These are phyloP conservation scores for Solenopsis invicta DNA, from an alignment of 1,140 invertebrate genomes.

Conservation along the genomic window DNA sequence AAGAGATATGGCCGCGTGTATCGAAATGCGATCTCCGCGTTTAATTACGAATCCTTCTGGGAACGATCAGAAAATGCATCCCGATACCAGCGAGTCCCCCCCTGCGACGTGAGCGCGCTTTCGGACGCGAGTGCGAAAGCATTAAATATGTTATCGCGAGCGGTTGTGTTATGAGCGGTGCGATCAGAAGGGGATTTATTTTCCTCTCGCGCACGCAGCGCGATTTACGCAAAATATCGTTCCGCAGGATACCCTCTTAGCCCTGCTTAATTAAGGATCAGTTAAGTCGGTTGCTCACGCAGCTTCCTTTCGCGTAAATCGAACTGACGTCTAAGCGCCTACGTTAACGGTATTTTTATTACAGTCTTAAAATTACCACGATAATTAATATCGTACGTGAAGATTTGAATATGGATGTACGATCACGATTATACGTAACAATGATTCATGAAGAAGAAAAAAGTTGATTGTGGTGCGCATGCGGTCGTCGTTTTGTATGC, in stretches of 20 bases:
- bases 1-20: slow-evolving; percentile 72
- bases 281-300: not conserved
- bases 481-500: not conserved
- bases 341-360: not conserved
- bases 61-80: slow-evolving; percentile 72
- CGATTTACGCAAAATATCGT: slow-evolving; percentile 9
- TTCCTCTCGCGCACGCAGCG: not conserved
- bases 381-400: slow-evolving; percentile 22
- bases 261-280: slow-evolving; percentile 11
- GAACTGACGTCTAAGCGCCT: not conserved
- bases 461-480: not conserved
- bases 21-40: slow-evolving; percentile 77
- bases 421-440: not conserved
- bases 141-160: slow-evolving; percentile 27
- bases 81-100: slow-evolving; percentile 22
- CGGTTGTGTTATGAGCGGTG: slow-evolving; percentile 13
- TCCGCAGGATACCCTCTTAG: too few relatives aligned
- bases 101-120: not conserved
- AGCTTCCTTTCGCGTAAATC: not conserved
- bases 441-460: not conserved
- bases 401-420: not conserved
- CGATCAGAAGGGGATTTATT: slow-evolving; percentile 19
- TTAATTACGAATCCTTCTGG: slow-evolving; percentile 80
- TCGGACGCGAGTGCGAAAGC: slow-evolving; percentile 26
- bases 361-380: not conserved